Evolutionary conservation across 2,888 invertebrate genomes (phyloP), one percentile per base, ranked within the genome.

Genomic region (Mythimna impura): DNA sequence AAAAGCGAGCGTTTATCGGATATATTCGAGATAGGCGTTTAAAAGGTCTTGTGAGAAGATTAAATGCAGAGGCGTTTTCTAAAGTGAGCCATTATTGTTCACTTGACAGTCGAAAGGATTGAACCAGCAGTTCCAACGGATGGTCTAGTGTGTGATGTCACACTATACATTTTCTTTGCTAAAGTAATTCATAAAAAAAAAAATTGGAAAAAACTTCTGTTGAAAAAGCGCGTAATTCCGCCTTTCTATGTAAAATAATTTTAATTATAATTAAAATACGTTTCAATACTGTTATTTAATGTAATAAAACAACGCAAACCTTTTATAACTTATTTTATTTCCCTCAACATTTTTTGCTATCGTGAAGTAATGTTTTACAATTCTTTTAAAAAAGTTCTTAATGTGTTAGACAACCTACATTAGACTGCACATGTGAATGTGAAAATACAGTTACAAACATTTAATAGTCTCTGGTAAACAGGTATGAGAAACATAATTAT

Each of bases 251-350:
- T 40, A 25, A 43, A 43, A 55, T 20, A 40, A 30, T 54, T 61
- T 36, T 63, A 20, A 73, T 61, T 66, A 30, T 58, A n/a, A 72
- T 61, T 66, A 30, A 17, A 25, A 58, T 14, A 43, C 50, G 47
- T 25, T 65, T n/a, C 10, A 10, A 36, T 40, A 43, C 12, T 66
- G 17, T 69, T 5, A 36, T 47, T 34, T 69, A 64, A 73, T 54
- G 54, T 63, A 83, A 79, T 73, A 79, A 78, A 83, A 52, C 30
- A 43, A 61, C 65, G 57, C 54, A 73, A 85, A 76, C 78, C 71
- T 69, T 85, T 70, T 71, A n/a, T n/a, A 68, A 78, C 75, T 78
- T 64, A 65, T 82, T 85, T 82, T 76, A 78, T 82, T 85, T 73
- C 50, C 17, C 66, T 75, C 61, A 58, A 82, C 7, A 47, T 47